Evolutionary conservation across 1,140 invertebrate genomes (phyloP).

Genomic region (Geopemphigus sp.): DNA sequence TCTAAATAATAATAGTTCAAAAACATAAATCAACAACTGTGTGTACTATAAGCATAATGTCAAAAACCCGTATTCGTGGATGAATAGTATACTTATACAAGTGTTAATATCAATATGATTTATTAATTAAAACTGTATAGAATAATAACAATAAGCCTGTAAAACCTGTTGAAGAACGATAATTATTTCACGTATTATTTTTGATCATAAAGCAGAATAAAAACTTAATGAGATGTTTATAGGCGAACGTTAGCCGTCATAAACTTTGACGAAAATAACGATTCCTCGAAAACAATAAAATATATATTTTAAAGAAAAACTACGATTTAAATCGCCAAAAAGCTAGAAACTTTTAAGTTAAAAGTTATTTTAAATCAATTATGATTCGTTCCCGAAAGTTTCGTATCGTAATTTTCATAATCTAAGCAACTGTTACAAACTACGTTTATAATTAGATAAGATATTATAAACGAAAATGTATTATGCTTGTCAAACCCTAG

Average conservation of each 20-base stretch:
- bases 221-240: not conserved
- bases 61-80: not conserved
- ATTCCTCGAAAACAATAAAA: not conserved
- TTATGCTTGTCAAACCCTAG: not conserved
- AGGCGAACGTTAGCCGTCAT: not conserved
- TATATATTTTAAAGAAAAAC: not conserved
- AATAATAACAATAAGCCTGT: too few relatives aligned
- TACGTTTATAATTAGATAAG: not conserved
- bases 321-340: not conserved
- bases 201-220: not conserved
- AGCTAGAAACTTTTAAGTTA: not conserved
- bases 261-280: not conserved
- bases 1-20: not conserved
- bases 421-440: not conserved
- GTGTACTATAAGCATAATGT: not conserved
- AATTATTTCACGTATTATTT: not conserved
- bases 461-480: not conserved
- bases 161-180: not conserved
- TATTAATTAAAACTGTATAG: not conserved
- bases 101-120: not conserved
- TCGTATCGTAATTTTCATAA: not conserved
- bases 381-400: not conserved
- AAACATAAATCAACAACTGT: not conserved
- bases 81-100: not conserved
- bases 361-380: not conserved